Evolutionary conservation across 2,113 vertebrate genomes (phyloP).

Genomic region (Naja naja): DNA sequence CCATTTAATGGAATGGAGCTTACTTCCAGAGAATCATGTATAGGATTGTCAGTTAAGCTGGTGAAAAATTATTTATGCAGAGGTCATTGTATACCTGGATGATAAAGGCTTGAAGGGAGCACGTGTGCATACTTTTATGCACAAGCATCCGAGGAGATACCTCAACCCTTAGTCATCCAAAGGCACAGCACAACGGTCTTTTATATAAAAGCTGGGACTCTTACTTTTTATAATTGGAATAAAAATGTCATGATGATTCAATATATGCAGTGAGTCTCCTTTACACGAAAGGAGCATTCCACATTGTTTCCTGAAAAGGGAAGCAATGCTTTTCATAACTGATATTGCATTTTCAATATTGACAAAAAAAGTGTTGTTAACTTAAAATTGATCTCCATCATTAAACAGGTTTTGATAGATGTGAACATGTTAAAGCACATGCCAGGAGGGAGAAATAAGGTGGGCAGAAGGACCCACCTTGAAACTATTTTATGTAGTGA

Average conservation of each 20-base stretch:
- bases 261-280: slow-evolving; percentile 63
- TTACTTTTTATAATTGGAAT: slow-evolving; percentile 36
- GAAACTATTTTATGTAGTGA: slow-evolving; percentile 55
- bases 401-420: slow-evolving; percentile 49
- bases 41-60: slow-evolving; percentile 48
- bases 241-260: slow-evolving; percentile 62
- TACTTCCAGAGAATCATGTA: slow-evolving; percentile 6
- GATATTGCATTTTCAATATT: slow-evolving; percentile 61
- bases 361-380: slow-evolving; percentile 53
- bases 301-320: slow-evolving; percentile 45
- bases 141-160: slow-evolving; percentile 5
- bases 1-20: background rate
- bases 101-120: slow-evolving; percentile 65
- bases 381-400: slow-evolving; percentile 57
- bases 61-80: slow-evolving; percentile 59
- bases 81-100: slow-evolving; percentile 56
- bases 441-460: slow-evolving; percentile 52
- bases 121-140: slow-evolving; percentile 9
- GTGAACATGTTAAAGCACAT: slow-evolving; percentile 68
- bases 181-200: slow-evolving; percentile 51
- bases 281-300: slow-evolving; percentile 61
- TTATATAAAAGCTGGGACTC: slow-evolving; percentile 70
- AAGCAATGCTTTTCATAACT: slow-evolving; percentile 62
- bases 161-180: slow-evolving; percentile 66
- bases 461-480: slow-evolving; percentile 27